Evolutionary conservation across 1,140 invertebrate species (phyloP).

Genomic region (Ips typographus): DNA sequence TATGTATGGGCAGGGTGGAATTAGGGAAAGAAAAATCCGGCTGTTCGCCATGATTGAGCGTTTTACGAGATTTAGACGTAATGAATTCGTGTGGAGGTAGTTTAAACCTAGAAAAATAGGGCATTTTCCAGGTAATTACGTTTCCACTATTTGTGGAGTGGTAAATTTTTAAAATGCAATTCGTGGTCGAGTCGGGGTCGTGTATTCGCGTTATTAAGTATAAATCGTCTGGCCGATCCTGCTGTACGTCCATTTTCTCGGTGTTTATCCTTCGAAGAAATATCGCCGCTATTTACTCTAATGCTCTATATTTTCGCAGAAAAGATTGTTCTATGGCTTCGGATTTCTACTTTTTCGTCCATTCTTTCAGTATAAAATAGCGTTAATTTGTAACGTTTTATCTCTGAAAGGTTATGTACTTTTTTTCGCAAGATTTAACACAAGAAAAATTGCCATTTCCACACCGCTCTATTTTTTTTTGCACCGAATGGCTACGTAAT

Average conservation of each 20-base stretch:
- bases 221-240: conserved; percentile 31
- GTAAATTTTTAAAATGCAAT: conserved; percentile 28
- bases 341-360: conserved; percentile 18
- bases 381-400: conserved; percentile 29
- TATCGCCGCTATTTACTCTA: conserved; percentile 32
- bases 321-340: conserved; percentile 28
- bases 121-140: conserved; percentile 5
- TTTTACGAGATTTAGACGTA: no score
- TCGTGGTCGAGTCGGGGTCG: conserved; percentile 11
- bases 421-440: conserved; percentile 18
- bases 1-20: conserved; percentile 6
- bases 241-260: conserved; percentile 29
- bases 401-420: conserved; percentile 12
- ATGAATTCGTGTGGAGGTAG: no score
- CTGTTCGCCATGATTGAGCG: no score
- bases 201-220: conserved; percentile 28
- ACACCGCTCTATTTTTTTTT: not conserved
- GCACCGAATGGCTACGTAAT: not conserved
- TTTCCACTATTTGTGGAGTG: conserved; percentile 8
- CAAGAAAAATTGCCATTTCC: conserved; percentile 12
- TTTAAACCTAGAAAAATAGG: no score
- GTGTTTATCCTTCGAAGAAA: conserved; percentile 34
- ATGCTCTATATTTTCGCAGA: conserved; percentile 29
- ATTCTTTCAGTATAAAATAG: conserved; percentile 29
- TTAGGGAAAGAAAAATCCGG: no score